Evolutionary conservation across 2,888 invertebrate species (phyloP).

Genomic region (Eurytoma californica): DNA sequence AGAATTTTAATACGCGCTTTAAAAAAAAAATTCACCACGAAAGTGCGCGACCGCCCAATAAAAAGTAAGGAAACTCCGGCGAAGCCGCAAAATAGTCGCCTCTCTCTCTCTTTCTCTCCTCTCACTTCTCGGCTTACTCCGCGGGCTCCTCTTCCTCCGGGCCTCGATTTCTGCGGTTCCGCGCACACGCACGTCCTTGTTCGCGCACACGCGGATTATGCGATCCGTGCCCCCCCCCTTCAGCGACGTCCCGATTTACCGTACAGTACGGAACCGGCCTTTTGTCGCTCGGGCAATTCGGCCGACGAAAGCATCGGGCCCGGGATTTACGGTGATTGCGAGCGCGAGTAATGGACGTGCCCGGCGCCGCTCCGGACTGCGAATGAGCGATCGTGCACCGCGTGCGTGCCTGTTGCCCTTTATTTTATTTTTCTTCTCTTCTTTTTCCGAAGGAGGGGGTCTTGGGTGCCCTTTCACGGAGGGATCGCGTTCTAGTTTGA

Average conservation of each 20-base stretch:
- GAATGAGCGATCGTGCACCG: neutral
- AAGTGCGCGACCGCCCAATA: no score
- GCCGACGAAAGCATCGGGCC: neutral
- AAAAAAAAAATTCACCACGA: no score
- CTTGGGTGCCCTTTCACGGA: no score
- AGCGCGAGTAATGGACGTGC: slow-evolving; percentile 6
- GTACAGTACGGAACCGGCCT: slow-evolving; percentile 50
- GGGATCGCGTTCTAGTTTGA: no score
- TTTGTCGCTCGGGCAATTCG: no score
- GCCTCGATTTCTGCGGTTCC: neutral
- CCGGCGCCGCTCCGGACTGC: slow-evolving; percentile 8
- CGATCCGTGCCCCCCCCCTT: slow-evolving; percentile 31
- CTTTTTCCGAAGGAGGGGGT: no score
- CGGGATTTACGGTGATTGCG: neutral
- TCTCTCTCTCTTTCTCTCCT: slow-evolving; percentile 2
- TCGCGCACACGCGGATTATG: slow-evolving; percentile 4
- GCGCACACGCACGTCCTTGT: slow-evolving; percentile 35
- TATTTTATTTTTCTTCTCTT: neutral
- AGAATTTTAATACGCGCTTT: no score
- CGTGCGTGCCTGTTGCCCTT: slow-evolving; percentile 1
- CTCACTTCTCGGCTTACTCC: neutral
- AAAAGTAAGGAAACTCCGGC: no score
- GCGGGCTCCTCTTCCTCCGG: neutral
- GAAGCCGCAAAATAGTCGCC: neutral
- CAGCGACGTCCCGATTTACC: slow-evolving; percentile 48